Percentiles rank a stretch among this genome's conserved stretches.
phyloP scores from a whole-genome alignment of 1,140 invertebrate species.

The Dendroctonus ponderosae region DNA sequence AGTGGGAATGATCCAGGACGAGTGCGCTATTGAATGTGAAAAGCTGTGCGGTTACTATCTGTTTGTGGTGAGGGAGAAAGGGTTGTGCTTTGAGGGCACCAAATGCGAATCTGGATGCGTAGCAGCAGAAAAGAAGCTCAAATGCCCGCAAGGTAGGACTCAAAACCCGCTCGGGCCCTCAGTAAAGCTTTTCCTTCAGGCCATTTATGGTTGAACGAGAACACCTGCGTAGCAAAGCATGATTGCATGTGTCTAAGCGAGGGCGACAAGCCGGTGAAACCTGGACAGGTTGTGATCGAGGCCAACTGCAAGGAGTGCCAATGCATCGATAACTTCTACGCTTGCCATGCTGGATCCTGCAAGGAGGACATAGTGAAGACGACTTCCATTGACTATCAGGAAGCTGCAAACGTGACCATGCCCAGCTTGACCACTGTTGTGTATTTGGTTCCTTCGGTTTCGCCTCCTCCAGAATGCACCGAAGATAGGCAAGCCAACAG shows the following conservation, averaged over 20 bases:
- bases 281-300: constrained; percentile 58
- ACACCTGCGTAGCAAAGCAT: constrained; percentile 64
- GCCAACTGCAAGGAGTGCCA: constrained; percentile 69
- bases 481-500: constrained; percentile 35
- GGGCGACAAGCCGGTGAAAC: constrained; percentile 63
- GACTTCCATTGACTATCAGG: not conserved
- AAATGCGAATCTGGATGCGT: constrained; percentile 57
- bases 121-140: constrained; percentile 22
- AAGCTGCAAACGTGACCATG: not conserved
- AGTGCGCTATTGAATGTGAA: constrained; percentile 58
- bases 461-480: constrained; percentile 48
- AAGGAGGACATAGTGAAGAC: not conserved
- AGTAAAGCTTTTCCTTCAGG: constrained; percentile 36
- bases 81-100: constrained; percentile 50
- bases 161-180: too few relatives aligned
- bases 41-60: constrained; percentile 56
- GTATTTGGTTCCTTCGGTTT: constrained; percentile 40
- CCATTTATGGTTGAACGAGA: constrained; percentile 61
- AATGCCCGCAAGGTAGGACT: constrained; percentile 46
- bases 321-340: constrained; percentile 71
- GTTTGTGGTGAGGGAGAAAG: constrained; percentile 49
- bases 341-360: constrained; percentile 56
- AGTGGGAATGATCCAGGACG: constrained; percentile 50
- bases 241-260: constrained; percentile 70
- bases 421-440: constrained; percentile 19